A percentile compares a stretch with the other conserved stretches of the same genome.
Conservation (phyloP, 2,888 invertebrate species). For the Lissonota sp. region DNA sequence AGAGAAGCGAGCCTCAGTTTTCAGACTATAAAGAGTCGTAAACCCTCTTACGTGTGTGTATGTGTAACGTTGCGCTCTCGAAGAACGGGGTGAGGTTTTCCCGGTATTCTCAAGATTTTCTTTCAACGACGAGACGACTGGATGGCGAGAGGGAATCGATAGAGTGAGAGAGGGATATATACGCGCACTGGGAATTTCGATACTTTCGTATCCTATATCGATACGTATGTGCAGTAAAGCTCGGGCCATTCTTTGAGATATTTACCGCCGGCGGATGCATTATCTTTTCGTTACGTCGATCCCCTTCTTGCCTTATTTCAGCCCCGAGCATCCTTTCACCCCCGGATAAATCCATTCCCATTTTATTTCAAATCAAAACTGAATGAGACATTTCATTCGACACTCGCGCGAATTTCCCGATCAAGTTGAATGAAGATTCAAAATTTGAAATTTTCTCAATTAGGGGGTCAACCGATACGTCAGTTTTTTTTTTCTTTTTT, state of each 20-base stretch:
- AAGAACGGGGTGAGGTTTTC: constrained; percentile 44
- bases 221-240: constrained; percentile 71
- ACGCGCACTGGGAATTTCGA: constrained; percentile 18
- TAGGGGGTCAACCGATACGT: background rate
- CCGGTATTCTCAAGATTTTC: constrained; percentile 30
- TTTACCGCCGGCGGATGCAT: constrained; percentile 53
- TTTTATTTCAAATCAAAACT: too few species aligned
- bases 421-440: background rate
- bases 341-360: background rate
- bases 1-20: constrained; percentile 63
- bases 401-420: background rate
- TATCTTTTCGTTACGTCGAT: background rate
- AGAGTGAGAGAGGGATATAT: constrained; percentile 26
- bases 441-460: background rate
- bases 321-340: background rate
- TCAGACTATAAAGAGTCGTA: constrained; percentile 69
- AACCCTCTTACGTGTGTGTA: constrained; percentile 59
- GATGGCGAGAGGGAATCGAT: constrained; percentile 31
- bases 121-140: constrained; percentile 31
- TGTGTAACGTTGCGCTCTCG: constrained; percentile 53
- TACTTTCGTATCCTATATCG: constrained; percentile 60
- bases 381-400: background rate
- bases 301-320: background rate
- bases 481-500: background rate
- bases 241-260: constrained; percentile 68